Base-by-base conservation (phyloP, 2,888 invertebrate genomes). In the Drosophila suboccidentalis region DNA sequence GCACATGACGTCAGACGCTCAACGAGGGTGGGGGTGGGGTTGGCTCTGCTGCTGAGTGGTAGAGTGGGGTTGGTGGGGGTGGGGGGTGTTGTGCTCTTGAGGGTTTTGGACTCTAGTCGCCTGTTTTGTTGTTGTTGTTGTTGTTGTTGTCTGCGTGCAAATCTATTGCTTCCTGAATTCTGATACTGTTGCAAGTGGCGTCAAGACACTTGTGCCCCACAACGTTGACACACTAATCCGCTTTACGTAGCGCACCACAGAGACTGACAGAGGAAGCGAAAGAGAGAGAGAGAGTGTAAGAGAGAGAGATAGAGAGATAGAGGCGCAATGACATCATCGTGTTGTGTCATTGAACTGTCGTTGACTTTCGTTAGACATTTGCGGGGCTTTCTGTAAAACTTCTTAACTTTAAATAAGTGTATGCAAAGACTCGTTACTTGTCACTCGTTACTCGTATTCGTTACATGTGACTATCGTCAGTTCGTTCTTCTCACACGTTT, bases 91-190 rank as follows among this genome's bases (percentile, higher is more conserved):
- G 36, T 34, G 29, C 46, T 39, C 17, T 29, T 17, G 43, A 22
- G 32, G 59, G 53, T 29, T 38, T 15, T 6, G 22, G 38, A 4
- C 43, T n/a, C 19, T 9, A 39, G 10, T 22, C 19, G 26, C 22
- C 22, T 22, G 26, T 26, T 6, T 26, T 26, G 8, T 29, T 29
- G 29, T 29, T 44, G 41, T 59, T 70, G 74, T 29, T 29, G 6
- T 29, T 29, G 29, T 29, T 44, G 41, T 59, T 70, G 74, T 64
- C 62, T 69, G 75, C 59, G 73, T 68, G 78, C 71, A 86, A 86
- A 88, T 87, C 81, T 89, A 82, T 80, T 87, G 82, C 86, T 86
- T 86, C 89, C 89, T 87, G 89, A 89, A 86, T 80, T 89, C 73
- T 76, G 87, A 84, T 87, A 89, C 72, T 62, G 62, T 64, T 65